Evolutionary conservation across 1,140 invertebrate species (phyloP), one percentile per base, ranked within the genome.

Genomic region (Meloidogyne exigua): DNA sequence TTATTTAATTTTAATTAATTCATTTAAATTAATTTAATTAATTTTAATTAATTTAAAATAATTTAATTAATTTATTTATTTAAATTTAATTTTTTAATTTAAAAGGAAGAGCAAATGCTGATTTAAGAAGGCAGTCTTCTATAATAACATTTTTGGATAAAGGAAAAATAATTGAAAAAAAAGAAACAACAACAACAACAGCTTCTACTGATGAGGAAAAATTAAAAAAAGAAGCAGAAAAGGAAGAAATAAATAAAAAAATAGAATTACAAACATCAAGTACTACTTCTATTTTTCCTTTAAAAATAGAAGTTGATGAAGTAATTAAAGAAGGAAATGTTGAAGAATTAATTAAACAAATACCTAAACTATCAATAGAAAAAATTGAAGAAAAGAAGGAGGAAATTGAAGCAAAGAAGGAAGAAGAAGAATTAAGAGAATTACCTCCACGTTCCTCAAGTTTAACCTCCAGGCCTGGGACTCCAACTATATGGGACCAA

Each of bases 401-500:
- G 28, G 49, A n/a, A n/a, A n/a, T n/a, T n/a, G n/a, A n/a, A n/a
- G n/a, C n/a, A n/a, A n/a, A n/a, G n/a, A n/a, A n/a, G 18, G 28
- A 23, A 72, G 42, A 44, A 66, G 69, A 72, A 66, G 68, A 18
- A 23, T 79, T 67, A 21, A n/a, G n/a, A n/a, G 2, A 32, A 32
- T 39, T 39, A 39, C 36, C 36, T 9, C 64, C 32, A 39, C 28
- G 80, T 25, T 76, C 77, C 9, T 26, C 42, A 39, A 78, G 80
- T 74, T 32, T 71, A 18, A 64, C 28, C 18, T 81, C 80, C 10
- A 68, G 80, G 15, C 57, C 69, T 64, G 81, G 82, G 18, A 83
- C 82, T 5, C 81, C 81, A 15, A 82, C 81, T 28, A 83, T 82
- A 23, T 82, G 81, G 81, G 81, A 83, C 39, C 75, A 80, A 21